Evolutionary conservation across 2,888 invertebrate species (phyloP), one percentile per base, ranked within the genome.

Genomic region (Cyclophora punctaria): DNA sequence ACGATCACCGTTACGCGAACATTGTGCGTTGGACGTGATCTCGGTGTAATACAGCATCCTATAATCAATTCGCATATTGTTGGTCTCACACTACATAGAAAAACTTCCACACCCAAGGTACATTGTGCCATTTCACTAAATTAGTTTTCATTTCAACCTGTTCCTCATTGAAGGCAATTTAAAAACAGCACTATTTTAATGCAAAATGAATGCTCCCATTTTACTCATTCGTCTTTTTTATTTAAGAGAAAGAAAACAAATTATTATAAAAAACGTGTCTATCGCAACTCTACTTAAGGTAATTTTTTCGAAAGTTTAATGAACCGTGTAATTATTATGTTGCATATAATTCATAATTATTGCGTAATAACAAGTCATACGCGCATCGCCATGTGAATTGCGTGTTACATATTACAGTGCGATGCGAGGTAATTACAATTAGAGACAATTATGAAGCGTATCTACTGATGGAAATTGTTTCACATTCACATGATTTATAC

Each of bases 11-110:
- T 82, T 83, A 82, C 66, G 57, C 47, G 59, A 63, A 73, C 75
- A 79, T 79, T 80, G 80, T 79, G 71, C 69, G 70, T 69, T 57
- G 71, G 70, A 78, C 80, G 80, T 80, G 80, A 80, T 77, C 75
- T 68, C 67, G 69, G 67, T 72, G 69, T 73, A 66, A 73, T 73
- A 66, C 69, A 64, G 63, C 67, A 64, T 58, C 59, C 70, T 60
- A 66, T 64, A 68, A 66, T 64, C 66, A 57, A 67, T 69, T 67
- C 66, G 69, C 71, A 75, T 74, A 73, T 73, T 75, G 73, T 71
- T 69, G 63, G 58, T 3, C 4, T 42, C 20, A 7, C 20, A 7
- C 42, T 41, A 41, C 5, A 42, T 41, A 45, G 47, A 52, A 58
- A 58, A 56, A 56, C 49, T 53, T 52, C 46, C 52, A 55, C 51